These are phyloP conservation scores for Megaleporinus macrocephalus DNA, from an alignment of 2,113 vertebrate species.

Conservation along the genomic window DNA sequence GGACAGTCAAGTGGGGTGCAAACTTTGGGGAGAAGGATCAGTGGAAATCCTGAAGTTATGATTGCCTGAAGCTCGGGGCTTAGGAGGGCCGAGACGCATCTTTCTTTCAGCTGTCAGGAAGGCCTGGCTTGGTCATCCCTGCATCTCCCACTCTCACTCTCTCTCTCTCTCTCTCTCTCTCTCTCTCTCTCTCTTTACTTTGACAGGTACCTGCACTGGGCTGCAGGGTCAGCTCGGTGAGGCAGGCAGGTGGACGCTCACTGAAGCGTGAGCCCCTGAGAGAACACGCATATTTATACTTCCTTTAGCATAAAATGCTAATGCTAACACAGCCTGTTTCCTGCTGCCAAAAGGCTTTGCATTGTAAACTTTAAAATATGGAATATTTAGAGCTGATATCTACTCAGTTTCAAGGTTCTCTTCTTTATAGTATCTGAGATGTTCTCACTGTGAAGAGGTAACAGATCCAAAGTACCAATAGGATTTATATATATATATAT, in stretches of 20 bases:
- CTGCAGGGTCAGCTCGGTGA: constrained; percentile 35
- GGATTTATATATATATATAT: no score
- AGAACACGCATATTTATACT: constrained; percentile 37
- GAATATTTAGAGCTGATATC: no score
- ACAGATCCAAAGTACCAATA: no score
- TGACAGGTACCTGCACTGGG: constrained; percentile 75
- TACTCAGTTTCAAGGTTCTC: no score
- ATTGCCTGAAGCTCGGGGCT: constrained; percentile 64
- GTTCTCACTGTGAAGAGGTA: no score
- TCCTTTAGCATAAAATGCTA: constrained; percentile 28
- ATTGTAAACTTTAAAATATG: no score
- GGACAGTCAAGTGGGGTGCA: neutral
- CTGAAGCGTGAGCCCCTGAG: constrained; percentile 28
- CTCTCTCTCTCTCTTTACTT: no score
- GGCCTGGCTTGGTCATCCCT: constrained; percentile 32
- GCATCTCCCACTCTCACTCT: constrained; percentile 8
- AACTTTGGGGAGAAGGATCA: constrained; percentile 52
- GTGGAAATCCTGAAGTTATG: constrained; percentile 71
- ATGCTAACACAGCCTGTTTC: neutral
- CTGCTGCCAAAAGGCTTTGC: neutral
- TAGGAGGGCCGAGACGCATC: constrained; percentile 66
- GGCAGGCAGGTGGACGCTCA: constrained; percentile 42
- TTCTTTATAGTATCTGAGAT: no score
- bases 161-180: constrained; percentile 2
- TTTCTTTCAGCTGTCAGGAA: constrained; percentile 72